These are phyloP conservation scores for Gastrophysa polygoni DNA, from an alignment of 2,888 invertebrate genomes.

Conservation along the genomic window DNA sequence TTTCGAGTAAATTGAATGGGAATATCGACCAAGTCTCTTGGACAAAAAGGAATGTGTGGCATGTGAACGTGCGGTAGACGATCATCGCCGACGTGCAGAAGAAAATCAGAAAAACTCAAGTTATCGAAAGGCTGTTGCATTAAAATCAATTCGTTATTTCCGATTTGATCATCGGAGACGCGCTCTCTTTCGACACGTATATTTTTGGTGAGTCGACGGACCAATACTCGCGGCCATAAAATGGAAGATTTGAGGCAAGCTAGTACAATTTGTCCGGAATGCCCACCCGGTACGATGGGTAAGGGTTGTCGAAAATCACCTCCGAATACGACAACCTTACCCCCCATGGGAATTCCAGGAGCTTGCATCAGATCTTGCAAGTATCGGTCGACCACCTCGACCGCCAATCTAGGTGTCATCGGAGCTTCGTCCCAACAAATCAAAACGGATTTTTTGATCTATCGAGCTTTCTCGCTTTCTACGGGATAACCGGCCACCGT, in stretches of 20 bases:
- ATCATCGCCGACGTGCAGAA: background rate
- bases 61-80: background rate
- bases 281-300: constrained; percentile 28
- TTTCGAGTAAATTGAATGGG: background rate
- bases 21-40: background rate
- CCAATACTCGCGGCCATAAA: background rate
- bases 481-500: background rate
- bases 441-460: background rate
- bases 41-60: no score
- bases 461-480: background rate
- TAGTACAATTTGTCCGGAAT: background rate
- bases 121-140: no score
- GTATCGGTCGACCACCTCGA: constrained; percentile 26
- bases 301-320: constrained; percentile 35
- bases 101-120: no score
- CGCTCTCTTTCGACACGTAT: background rate
- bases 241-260: background rate
- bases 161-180: no score
- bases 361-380: constrained; percentile 17
- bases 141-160: no score
- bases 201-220: background rate
- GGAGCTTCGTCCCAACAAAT: constrained; percentile 33
- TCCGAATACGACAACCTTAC: constrained; percentile 25
- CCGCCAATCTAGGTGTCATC: constrained; percentile 22
- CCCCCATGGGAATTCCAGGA: constrained; percentile 17